Percentiles rank a stretch among this genome's conserved stretches.
phyloP scores from a whole-genome alignment of 2,113 vertebrate species.

The Centropus unirufus region DNA sequence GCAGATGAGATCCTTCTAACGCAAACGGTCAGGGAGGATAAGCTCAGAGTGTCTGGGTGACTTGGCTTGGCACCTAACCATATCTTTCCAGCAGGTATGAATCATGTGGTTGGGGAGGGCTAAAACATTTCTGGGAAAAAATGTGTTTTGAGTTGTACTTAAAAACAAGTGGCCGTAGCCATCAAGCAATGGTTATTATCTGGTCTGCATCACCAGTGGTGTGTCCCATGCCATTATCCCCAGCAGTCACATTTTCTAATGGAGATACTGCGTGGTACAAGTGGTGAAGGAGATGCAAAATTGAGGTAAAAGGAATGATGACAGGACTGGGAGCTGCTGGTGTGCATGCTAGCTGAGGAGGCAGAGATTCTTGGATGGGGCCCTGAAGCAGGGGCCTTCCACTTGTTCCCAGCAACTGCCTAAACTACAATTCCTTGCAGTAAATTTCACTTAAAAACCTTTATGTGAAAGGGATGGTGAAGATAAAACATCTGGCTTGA shows the following conservation, averaged over 20 bases:
- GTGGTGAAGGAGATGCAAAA: neutral
- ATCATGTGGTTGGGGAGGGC: neutral
- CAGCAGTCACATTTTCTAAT: neutral
- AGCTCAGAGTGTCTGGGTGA: neutral
- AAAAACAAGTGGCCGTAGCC: neutral
- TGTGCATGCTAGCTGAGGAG: neutral
- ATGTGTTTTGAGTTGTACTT: neutral
- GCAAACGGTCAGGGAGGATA: neutral
- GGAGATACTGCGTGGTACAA: neutral
- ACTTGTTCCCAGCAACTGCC: neutral
- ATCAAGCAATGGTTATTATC: neutral
- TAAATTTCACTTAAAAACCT: neutral
- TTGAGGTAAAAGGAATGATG: neutral
- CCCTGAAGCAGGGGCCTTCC: neutral
- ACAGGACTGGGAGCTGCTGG: neutral
- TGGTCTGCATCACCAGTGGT: neutral
- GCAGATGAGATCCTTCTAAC: neutral
- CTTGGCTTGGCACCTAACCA: neutral
- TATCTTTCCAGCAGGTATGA: neutral
- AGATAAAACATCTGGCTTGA: neutral
- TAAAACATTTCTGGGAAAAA: neutral
- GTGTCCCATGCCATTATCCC: neutral
- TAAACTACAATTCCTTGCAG: neutral
- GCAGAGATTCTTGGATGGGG: neutral
- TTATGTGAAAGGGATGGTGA: neutral